Base-by-base conservation (phyloP, 2,797 vertebrate species). In the Eutrigla gurnardus region DNA sequence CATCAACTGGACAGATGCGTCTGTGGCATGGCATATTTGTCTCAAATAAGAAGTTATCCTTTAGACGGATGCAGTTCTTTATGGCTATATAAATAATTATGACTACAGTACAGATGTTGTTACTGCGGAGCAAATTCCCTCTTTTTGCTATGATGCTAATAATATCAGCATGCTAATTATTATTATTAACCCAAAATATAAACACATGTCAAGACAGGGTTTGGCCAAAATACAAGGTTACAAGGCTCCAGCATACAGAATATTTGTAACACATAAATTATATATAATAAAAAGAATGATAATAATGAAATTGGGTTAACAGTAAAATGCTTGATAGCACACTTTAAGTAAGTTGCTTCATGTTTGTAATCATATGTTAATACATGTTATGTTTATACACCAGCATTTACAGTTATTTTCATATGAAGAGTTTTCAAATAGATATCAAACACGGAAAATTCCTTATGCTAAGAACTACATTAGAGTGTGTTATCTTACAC, bases 1-100 rank as follows among this genome's bases (percentile, higher is more conserved):
- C 86, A 89, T 91, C 91, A 90, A 82, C 78, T 74, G 86, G 89
- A 93, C 92, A 93, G 90, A 90, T 90, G 88, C 89, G 85, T 89
- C 75, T 54, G 75, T 87, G 63, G 77, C 70, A 77, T 35, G 70
- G 75, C 84, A 81, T 87, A 81, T 91, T 91, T 83, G 87, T 92
- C 86, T 87, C 63, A 83, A 78, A 75, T 86, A 86, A 78, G 63
- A 86, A 68, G 73, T 66, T 73, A 78, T 85, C 80, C 90, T 53
- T 90, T 43, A 72, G 78, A 54, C 70, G 70, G 42, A 81, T 80
- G 75, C 83, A 76, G 71, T 75, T 71, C 62, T 85, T 77, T 75
- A 73, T 78, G 70, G 77, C 42, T 69, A 33, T 45, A 78, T 80
- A 70, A 85, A 78, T 80, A 70, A 85, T 83, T 80, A 83, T 73